Base-by-base conservation (phyloP, 1,140 invertebrate genomes). In the Nasonia longicornis region DNA sequence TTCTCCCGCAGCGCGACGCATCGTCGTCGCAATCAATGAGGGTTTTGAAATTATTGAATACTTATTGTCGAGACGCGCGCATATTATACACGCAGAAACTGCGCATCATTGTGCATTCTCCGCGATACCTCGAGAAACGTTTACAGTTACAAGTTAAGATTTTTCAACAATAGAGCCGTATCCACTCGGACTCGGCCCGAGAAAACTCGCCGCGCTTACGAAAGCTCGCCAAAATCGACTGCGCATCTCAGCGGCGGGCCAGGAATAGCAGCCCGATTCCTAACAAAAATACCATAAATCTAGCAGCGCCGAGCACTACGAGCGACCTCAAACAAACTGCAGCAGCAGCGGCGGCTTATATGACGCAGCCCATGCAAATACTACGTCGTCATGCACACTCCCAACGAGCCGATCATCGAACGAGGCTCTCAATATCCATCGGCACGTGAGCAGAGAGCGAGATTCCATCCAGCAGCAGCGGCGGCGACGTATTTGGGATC, bases 401-500 rank as follows among this genome's bases (percentile, higher is more conserved):
- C 52, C 52, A 58, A 58, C 52, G 16, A 58, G 52, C 4, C 52
- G 16, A n/a, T 58, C 52, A 58, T 48, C 38, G 38, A 42, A 42
- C 45, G 45, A 48, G 45, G 45, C 12, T 48, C 45, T 16, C 45
- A 16, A n/a, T 58, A 58, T 58, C 52, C 52, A 58, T 58, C 52
- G 20, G 20, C 52, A 58, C 16, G 52, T 58, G 52, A 58, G 52
- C 16, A 69, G 38, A 45, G 76, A 8, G n/a, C 1, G n/a, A 64
- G 58, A 22, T 12, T 64, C 48, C 20, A 8, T 20, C 29, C 10
- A 31, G 11, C 2, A 22, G 29, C 26, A 6, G 31, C 16, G 29
- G 11, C 35, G 35, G 16, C 29, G 52, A 10, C 20, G 10, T 74
- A 48, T 16, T 58, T 58, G 73, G 73, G 70, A 79, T 79, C 70